Evolutionary conservation across 1,140 invertebrate species (phyloP), one percentile per base, ranked within the genome.

Genomic region (Fopius arisanus): DNA sequence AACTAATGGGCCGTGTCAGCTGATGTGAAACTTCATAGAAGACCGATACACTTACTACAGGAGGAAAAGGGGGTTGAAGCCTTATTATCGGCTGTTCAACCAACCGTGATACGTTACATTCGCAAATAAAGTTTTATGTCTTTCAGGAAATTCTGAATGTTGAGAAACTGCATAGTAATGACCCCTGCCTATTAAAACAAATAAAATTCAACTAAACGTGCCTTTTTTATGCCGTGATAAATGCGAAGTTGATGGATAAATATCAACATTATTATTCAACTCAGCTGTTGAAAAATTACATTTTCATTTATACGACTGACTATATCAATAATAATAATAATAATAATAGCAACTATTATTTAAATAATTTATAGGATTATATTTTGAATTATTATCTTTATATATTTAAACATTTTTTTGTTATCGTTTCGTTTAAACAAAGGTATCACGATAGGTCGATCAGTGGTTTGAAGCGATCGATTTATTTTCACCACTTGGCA

Each of bases 61-160:
- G 19, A 19, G 14, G 23, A 59, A 26, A 26, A 26, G 54, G 23
- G 54, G 23, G 54, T 59, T 26, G 54, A 28, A 59, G 19, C 23
- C 23, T 59, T 59, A 59, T 59, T 59, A 59, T 59, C 54, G 14
- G 54, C 23, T 59, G 54, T 10, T 59, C 54, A 28, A 59, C 23
- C 21, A 59, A 59, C 21, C 54, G 26, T 59, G 54, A 59, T 59
- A 59, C 54, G 54, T 59, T 59, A 59, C 54, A 59, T 59, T 59
- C 3, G 54, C 54, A 59, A 59, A 59, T 59, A 59, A 59, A 59
- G 19, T 59, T 59, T 59, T 59, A 59, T 59, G 54, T 59, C 21
- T 59, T 59, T 23, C 23, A 23, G 54, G 54, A 59, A 59, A 59
- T 59, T 59, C 54, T 59, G 19, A 28, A 59, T 59, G 23, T 59